Evolutionary conservation across 1,140 invertebrate species (phyloP), one percentile per base, ranked within the genome.

Genomic region (Brachionus rubens): DNA sequence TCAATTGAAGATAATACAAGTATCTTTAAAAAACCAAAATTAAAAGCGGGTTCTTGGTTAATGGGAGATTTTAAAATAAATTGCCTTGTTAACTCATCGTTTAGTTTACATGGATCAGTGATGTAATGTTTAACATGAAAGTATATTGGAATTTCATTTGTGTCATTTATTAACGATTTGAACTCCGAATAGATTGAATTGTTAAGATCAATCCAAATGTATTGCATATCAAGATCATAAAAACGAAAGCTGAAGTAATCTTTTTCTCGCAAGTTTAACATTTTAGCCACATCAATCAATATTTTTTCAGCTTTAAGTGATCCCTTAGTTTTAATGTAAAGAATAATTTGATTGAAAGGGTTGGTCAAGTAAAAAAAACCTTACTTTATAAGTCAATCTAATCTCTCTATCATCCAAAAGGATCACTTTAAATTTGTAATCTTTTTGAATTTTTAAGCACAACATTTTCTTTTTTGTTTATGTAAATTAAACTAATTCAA

Each of bases 191-290:
- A 6, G 10, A 72, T 54, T 24, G 46, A 40, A 21, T 50, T 50
- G 12, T 36, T 30, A 16, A 50, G 30, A 54, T 72, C 68, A 46
- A 72, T 19, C 68, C 68, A 72, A 21, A 52, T 21, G 9, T 50
- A 36, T 33, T 72, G 46, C 9, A 21, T 40, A 4, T 72, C 26
- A 19, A 7, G 14, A 19, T 72, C 68, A 48, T 50, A 24, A 72
- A 26, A 72, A 9, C 46, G 43, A 50, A 72, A 54, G 16, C 68
- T 72, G 26, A 72, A 72, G 30, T 72, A 72, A 26, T 72, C 68
- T 33, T 33, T 33, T 54, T 72, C 68, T 21, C 21, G n/a, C 12
- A 72, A 48, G 24, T 50, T 72, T 19, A 72, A 19, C 12, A 72
- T 50, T 72, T 54, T 48, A 33, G 68, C 68, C 5, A 54, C 68